Evolutionary conservation across 2,797 vertebrate species (phyloP).

Genomic region (Tragelaphus oryx): DNA sequence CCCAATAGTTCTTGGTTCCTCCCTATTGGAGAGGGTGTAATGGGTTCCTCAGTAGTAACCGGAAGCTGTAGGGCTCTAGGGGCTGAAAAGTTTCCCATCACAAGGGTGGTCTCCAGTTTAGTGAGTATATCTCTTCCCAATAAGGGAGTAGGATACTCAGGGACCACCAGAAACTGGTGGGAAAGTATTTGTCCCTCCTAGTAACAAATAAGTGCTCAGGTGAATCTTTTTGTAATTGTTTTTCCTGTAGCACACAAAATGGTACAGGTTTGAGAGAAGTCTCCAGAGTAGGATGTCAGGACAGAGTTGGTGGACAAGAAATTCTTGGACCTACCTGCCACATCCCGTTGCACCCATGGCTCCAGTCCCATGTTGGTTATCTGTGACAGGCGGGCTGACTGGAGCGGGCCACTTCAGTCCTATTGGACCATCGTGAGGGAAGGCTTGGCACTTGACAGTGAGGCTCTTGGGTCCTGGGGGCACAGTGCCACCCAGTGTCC

Average conservation of each 20-base stretch:
- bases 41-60: not conserved
- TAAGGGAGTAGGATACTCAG: not conserved
- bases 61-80: not conserved
- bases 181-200: not conserved
- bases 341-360: not conserved
- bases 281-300: not conserved
- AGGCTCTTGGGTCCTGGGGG: not conserved
- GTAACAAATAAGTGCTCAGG: not conserved
- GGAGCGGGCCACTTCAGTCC: fast-evolving
- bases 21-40: not conserved
- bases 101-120: not conserved
- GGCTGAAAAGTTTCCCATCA: not conserved
- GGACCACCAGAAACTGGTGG: not conserved
- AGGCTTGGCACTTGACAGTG: not conserved
- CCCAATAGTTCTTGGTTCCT: not conserved
- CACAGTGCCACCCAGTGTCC: not conserved
- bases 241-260: not conserved
- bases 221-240: not conserved
- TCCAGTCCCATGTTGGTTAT: not conserved
- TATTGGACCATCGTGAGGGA: fast-evolving
- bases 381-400: not conserved
- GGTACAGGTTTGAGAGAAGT: not conserved
- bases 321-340: not conserved
- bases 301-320: not conserved
- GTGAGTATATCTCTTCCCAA: not conserved